Evolutionary conservation across 2,888 invertebrate genomes (phyloP), one percentile per base, ranked within the genome.

Genomic region (Galeopsomyia nigrocyanea): DNA sequence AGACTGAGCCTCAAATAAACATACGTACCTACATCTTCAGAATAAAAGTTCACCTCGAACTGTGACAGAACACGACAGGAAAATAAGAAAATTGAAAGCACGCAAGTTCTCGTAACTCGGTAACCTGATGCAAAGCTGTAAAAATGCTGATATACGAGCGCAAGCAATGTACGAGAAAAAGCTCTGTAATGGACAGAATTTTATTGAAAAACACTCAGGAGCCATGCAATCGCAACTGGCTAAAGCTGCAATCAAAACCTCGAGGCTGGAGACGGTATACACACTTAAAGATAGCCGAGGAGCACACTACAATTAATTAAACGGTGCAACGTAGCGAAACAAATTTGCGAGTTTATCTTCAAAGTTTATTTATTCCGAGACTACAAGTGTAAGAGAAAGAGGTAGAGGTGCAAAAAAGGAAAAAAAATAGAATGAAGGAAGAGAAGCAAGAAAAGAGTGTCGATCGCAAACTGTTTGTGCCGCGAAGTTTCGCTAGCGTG

Each of bases 311-410:
- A 46, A 65, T 46, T 55, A 65, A 55, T 65, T 65, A 55, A 14
- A 49, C 19, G 10, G 21, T 14, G n/a, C 22, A 17, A 55, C 19
- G 55, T 16, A n/a, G 46, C 26, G 22, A 17, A 53, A 19, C n/a
- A 55, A 65, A 55, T 65, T 65, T 55, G 39, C 46, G 19, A 55
- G 14, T 16, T 31, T 49, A 55, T 61, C 62, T 26, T 56, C 47
- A n/a, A 68, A 68, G 56, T 68, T 56, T 68, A 62, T 62, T 62
- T 68, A 68, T 62, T 46, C 16, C 53, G 46, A 50, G 6, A 5
- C 19, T 19, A 1, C 5, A 26, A 46, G 19, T 22, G 17, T 17
- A 46, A 19, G 14, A 17, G 26, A 19, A 26, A 55, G 16, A 26
- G 6, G 21, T 19, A 16, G 14, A 14, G 17, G 17, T 6, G 16